phyloP scores from a whole-genome alignment of 1,140 invertebrate genomes.

The Tetraneura akinire region DNA sequence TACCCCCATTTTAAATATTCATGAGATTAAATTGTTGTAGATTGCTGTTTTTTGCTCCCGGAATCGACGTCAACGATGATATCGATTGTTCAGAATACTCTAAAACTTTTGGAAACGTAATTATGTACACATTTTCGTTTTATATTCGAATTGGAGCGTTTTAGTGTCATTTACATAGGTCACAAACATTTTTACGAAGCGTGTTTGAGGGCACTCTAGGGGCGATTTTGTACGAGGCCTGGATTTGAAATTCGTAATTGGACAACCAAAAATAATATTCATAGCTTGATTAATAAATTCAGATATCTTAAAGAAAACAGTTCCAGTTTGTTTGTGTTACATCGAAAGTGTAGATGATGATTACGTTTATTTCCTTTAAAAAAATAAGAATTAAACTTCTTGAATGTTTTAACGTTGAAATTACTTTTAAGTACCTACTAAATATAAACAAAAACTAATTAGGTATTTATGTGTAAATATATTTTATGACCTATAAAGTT shows the following conservation, averaged over 20 bases:
- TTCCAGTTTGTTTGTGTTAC: too few species aligned
- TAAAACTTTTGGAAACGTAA: conserved; percentile 1
- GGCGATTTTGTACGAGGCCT: conserved; percentile 2
- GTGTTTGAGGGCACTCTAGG: conserved; percentile 4
- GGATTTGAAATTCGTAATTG: conserved; percentile 11
- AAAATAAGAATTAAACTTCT: too few species aligned
- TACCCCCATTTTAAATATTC: conserved; percentile 31
- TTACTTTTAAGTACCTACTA: too few species aligned
- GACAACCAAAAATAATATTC: conserved; percentile 2
- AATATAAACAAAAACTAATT: too few species aligned
- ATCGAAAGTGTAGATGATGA: too few species aligned
- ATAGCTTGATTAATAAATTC: neutral
- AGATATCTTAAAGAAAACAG: neutral
- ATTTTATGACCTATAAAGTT: too few species aligned
- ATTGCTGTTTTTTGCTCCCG: conserved; percentile 14
- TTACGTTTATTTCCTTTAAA: too few species aligned
- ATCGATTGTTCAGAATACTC: conserved; percentile 13
- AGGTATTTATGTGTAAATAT: too few species aligned
- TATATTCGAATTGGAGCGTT: conserved; percentile 15
- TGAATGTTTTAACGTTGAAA: too few species aligned
- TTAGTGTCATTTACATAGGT: conserved; percentile 11
- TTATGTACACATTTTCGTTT: conserved; percentile 29
- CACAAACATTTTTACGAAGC: conserved; percentile 11
- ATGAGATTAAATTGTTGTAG: neutral
- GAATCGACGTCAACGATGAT: conserved; percentile 1